Evolutionary conservation across 2,888 invertebrate species (phyloP).

Genomic region (Bruchidius siliquastri): DNA sequence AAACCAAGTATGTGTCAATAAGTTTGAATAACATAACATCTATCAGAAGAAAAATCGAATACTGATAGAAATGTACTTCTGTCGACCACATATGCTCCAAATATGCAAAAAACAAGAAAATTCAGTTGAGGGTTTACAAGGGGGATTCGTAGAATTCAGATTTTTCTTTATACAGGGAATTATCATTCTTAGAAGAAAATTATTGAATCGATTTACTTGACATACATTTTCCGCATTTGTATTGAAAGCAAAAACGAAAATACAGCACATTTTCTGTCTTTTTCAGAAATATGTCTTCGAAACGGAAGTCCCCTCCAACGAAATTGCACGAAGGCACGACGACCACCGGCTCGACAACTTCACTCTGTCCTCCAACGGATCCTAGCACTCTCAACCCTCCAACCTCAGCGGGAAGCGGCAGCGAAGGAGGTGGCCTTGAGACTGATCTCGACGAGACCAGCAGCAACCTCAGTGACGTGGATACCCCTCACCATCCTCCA

Average conservation of each 20-base stretch:
- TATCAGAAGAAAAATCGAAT: too few species aligned
- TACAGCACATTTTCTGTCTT: slow-evolving; percentile 35
- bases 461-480: slow-evolving; percentile 56
- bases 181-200: too few species aligned
- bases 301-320: slow-evolving; percentile 92
- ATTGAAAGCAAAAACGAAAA: not conserved
- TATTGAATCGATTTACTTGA: too few species aligned
- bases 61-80: too few species aligned
- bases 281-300: slow-evolving; percentile 92
- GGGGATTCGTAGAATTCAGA: too few species aligned
- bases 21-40: too few species aligned
- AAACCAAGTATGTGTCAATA: too few species aligned
- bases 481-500: slow-evolving; percentile 38
- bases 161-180: too few species aligned
- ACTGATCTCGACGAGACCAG: slow-evolving; percentile 54
- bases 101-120: too few species aligned
- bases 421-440: slow-evolving; percentile 53
- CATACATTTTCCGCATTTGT: too few species aligned
- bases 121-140: too few species aligned
- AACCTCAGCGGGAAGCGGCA: slow-evolving; percentile 47
- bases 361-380: slow-evolving; percentile 44
- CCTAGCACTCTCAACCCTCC: slow-evolving; percentile 22
- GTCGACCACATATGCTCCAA: too few species aligned
- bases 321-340: slow-evolving; percentile 74
- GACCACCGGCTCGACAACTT: slow-evolving; percentile 25